These are phyloP conservation scores for Hiodon alosoides DNA, from an alignment of 2,113 vertebrate species.

Conservation along the genomic window DNA sequence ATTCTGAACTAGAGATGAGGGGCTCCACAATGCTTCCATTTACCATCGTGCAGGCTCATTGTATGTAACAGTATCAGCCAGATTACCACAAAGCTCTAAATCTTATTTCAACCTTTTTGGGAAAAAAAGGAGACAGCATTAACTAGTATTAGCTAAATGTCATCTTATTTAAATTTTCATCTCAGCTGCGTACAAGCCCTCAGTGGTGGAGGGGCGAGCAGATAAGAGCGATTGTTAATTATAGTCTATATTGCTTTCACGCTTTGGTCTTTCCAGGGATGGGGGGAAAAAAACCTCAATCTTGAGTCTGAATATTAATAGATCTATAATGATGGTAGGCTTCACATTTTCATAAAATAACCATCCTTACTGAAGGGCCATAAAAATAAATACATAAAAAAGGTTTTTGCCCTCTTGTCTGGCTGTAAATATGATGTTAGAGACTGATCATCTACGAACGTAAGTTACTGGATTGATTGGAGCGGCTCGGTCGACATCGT, in stretches of 20 bases:
- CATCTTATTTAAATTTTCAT: slow-evolving; percentile 22
- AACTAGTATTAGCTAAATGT: slow-evolving; percentile 19
- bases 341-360: background rate
- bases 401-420: background rate
- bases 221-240: slow-evolving; percentile 3
- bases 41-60: background rate
- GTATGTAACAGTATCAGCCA: background rate
- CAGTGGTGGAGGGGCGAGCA: background rate
- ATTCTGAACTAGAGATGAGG: background rate
- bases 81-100: slow-evolving; percentile 16
- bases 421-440: background rate
- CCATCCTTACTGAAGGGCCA: too few relatives aligned
- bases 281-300: background rate
- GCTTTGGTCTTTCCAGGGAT: slow-evolving; percentile 7
- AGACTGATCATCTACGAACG: too few relatives aligned
- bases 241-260: background rate
- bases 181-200: background rate
- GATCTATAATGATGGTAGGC: background rate
- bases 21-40: background rate
- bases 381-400: background rate
- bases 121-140: background rate
- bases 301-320: slow-evolving; percentile 3
- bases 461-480: too few relatives aligned
- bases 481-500: too few relatives aligned
- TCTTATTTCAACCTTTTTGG: slow-evolving; percentile 15